Evolutionary conservation across 2,797 vertebrate genomes (phyloP), one percentile per base, ranked within the genome.

Genomic region (Sebastes flavidus): DNA sequence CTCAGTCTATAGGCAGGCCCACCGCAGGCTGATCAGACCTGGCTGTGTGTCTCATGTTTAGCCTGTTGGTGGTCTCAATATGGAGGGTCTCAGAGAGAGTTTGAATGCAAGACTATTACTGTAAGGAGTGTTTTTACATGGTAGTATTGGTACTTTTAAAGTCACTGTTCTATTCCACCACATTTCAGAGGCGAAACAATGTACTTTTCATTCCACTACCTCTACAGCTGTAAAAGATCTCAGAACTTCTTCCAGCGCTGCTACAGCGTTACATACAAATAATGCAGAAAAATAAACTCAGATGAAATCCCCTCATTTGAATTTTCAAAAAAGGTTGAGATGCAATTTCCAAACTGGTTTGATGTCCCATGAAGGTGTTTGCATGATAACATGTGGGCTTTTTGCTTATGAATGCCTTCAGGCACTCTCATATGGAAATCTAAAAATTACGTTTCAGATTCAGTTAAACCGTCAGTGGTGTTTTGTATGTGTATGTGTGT

Each of bases 391-490:
- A 88, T 77, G 22, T 1, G 2, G 12, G 13, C 8, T 24, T 75
- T 94, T 93, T 93, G 85, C 29, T 80, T 91, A 70, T 91, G 88
- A 92, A 88, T 70, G 87, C 80, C 86, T 72, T 60, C 10, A 65
- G 87, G 88, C 29, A 0, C 56, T 69, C 46, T 60, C 25, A 36
- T 90, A 92, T 94, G 92, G 77, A 94, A 93, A 94, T 93, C 52
- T 32, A 52, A 84, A 89, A 90, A 89, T 84, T 42, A 74, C 10
- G n/a, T 75, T 86, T 72, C 65, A 61, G 62, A 59, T 90, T 93
- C 88, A 80, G 91, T 93, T 94, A 25, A 94, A 94, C 92, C 71
- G 87, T 89, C 91, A 84, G 11, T 34, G 18, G 32, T 65, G 36
- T 66, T 63, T 24, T 62, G 22, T 69, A 30, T 76, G 34, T 81